Base-by-base conservation (phyloP, 2,888 invertebrate species). In the Empis livida region DNA sequence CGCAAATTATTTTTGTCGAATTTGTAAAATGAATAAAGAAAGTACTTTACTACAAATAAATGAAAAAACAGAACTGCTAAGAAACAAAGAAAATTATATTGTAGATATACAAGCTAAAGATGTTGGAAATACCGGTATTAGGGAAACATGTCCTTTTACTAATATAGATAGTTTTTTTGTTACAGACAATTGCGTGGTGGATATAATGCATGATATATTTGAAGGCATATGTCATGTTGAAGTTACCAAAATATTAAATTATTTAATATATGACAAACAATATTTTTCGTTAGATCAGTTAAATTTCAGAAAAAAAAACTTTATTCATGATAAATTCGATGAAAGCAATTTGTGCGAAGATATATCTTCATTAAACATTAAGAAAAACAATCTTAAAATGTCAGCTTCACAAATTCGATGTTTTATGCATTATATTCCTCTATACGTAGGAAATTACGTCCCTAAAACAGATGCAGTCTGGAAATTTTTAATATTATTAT, bases 171-270 rank as follows among this genome's bases (percentile, higher is more conserved):
- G 10, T 3, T 38, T 10, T 10, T 10, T 16, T 2, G 15, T 38
- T 5, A 38, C 16, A 15, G 38, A 38, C n/a, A 44, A 39, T 30
- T 27, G 30, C 14, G 15, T 15, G 11, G 37, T 44, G 5, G 44
- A 39, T 31, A 39, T 44, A 8, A 44, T 40, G 44, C 38, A 44
- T 44, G 44, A 44, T 10, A 15, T 44, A 6, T 44, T 15, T 16
- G 44, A 44, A 39, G 44, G 44, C 11, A 10, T 39, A 39, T 39
- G 44, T 11, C 23, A 44, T 10, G n/a, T 20, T 10, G 38, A 44
- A 9, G 15, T 44, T 31, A 27, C 38, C 2, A 30, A 39, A 30
- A 44, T 44, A 17, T 39, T 44, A 30, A 4, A 27, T 13, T 16
- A 30, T 44, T 44, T 44, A 27, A 44, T 44, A 14, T 16, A 16